Conservation (phyloP, 2,113 vertebrate species). For the Anguilla japonica region DNA sequence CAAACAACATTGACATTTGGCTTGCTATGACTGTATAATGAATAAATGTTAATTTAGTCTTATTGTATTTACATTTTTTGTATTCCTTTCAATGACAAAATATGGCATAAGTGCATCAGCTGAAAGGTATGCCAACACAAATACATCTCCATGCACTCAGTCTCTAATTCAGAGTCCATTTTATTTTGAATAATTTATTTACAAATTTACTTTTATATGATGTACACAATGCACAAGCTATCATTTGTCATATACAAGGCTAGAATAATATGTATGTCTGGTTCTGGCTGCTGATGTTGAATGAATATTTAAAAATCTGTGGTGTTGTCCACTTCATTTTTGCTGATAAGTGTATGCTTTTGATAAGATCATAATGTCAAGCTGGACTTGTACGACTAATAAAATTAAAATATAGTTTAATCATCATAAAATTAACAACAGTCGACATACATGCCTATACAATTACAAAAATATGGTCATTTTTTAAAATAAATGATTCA, state of each 20-base stretch:
- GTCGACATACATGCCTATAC: neutral
- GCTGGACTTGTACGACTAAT: neutral
- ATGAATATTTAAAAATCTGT: neutral
- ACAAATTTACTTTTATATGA: too few relatives aligned
- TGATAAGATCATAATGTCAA: neutral
- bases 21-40: neutral
- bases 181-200: too few relatives aligned
- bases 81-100: neutral
- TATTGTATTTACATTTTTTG: neutral
- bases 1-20: neutral
- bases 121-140: neutral
- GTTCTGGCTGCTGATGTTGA: neutral
- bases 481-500: neutral
- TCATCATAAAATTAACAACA: neutral
- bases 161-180: too few relatives aligned
- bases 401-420: neutral
- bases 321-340: neutral
- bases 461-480: neutral
- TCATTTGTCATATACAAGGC: neutral
- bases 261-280: too few relatives aligned
- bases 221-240: neutral
- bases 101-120: neutral
- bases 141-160: too few relatives aligned
- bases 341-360: neutral
- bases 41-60: neutral